Base-by-base conservation (phyloP, 2,797 vertebrate genomes). In the Chaetophractus vellerosus region DNA sequence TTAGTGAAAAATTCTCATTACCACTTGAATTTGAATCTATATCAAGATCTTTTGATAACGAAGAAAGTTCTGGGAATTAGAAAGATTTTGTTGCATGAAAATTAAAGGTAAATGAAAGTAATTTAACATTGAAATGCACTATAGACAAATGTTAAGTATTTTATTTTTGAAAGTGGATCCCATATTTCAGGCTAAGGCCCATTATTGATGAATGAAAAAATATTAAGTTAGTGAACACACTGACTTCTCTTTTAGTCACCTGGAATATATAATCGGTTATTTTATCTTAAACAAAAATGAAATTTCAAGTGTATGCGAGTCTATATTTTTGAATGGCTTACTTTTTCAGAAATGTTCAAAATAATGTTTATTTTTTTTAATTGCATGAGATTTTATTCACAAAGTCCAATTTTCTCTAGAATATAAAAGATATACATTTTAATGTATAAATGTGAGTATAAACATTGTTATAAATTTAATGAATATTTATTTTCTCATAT, bases 1-100 rank as follows among this genome's bases (percentile, higher is more conserved):
- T 72, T 76, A 72, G 6, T n/a, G 1, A 11, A 33, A 89, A 86
- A 69, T 7, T 72, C 11, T 90, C 26, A 85, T 61, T 41, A 45
- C 61, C 28, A 82, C 66, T 71, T 90, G 7, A 95, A 33, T 83
- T 55, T 61, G 38, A 95, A 88, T 90, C 33, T 50, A 10, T 0
- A 64, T 2, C 18, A 64, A 6, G 79, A 48, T 28, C 12, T 50
- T 93, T 84, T 72, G 21, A 78, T 59, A 59, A 83, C 24, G 9
- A 91, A 71, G 36, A 59, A 61, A 75, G 0, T 21, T 63, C 72
- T 57, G 31, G 74, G 66, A 90, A 74, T 89, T 85, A 61, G 48
- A 36, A 83, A 59, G 4, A 80, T 7, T 24, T 76, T 79, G 8
- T 36, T 71, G 21, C 33, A 59, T 80, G 52, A 80, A 92, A 83